Conservation (phyloP, 2,888 invertebrate genomes). For the Tethea ocularis region DNA sequence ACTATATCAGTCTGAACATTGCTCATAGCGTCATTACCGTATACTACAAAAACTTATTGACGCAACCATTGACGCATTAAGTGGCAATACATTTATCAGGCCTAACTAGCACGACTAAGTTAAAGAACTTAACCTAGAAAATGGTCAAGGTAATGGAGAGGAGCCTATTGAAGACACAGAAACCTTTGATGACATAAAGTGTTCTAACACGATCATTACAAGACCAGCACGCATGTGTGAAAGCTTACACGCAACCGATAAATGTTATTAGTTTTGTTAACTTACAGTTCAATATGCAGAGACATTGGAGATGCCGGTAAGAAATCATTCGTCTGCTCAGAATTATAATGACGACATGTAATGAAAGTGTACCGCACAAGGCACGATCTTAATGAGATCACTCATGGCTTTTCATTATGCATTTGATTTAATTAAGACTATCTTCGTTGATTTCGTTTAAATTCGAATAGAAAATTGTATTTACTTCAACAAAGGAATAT, state of each 20-base stretch:
- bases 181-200: not conserved
- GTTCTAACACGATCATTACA: constrained; percentile 31
- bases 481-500: not conserved
- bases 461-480: not conserved
- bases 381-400: constrained; percentile 13
- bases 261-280: constrained; percentile 51
- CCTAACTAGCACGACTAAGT: too few species aligned
- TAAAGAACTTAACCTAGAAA: not conserved
- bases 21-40: not conserved
- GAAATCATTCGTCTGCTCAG: constrained; percentile 14
- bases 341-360: constrained; percentile 11
- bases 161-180: not conserved
- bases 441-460: not conserved
- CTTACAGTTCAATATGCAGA: constrained; percentile 44
- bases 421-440: constrained; percentile 5
- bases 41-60: not conserved
- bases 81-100: not conserved
- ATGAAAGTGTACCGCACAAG: constrained; percentile 10
- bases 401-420: constrained; percentile 8
- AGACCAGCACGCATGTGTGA: constrained; percentile 48
- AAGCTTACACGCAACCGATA: constrained; percentile 53
- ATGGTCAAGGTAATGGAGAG: constrained; percentile 1
- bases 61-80: not conserved
- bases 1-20: not conserved
- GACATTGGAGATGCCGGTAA: constrained; percentile 30